Conservation (phyloP, 2,888 invertebrate genomes). For the Apoda limacodes region DNA sequence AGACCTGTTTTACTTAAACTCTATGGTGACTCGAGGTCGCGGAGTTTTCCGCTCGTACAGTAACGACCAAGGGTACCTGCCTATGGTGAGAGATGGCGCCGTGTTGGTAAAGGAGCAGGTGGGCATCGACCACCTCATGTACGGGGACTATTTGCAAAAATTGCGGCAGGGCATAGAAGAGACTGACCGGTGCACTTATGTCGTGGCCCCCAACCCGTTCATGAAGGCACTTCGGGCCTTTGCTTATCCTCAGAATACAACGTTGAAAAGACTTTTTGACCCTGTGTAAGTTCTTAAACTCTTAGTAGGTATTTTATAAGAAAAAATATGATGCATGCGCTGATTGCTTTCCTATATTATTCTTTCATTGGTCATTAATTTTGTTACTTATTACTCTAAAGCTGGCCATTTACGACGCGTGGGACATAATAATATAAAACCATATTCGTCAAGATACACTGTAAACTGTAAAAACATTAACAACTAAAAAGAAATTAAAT, state of each 20-base stretch:
- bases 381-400: too few species aligned
- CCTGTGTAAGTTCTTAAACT: conserved; percentile 73
- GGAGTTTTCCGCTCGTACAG: conserved; percentile 44
- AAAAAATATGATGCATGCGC: neutral
- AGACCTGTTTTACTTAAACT: conserved; percentile 44
- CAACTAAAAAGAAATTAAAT: too few species aligned
- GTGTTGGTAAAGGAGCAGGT: conserved; percentile 75
- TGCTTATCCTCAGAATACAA: conserved; percentile 75
- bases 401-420: too few species aligned
- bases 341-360: neutral
- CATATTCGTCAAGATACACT: too few species aligned
- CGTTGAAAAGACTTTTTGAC: conserved; percentile 73
- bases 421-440: too few species aligned
- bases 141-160: conserved; percentile 75
- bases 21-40: conserved; percentile 47
- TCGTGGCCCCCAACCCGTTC: conserved; percentile 77
- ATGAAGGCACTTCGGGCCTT: conserved; percentile 77
- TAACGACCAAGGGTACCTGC: conserved; percentile 34
- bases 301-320: neutral
- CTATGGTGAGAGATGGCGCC: conserved; percentile 40
- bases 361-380: too few species aligned
- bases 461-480: too few species aligned
- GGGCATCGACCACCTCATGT: conserved; percentile 76
- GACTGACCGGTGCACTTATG: conserved; percentile 78
- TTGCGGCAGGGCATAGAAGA: conserved; percentile 68